These are phyloP conservation scores for Smithornis capensis DNA, from an alignment of 2,113 vertebrate species.

Conservation along the genomic window DNA sequence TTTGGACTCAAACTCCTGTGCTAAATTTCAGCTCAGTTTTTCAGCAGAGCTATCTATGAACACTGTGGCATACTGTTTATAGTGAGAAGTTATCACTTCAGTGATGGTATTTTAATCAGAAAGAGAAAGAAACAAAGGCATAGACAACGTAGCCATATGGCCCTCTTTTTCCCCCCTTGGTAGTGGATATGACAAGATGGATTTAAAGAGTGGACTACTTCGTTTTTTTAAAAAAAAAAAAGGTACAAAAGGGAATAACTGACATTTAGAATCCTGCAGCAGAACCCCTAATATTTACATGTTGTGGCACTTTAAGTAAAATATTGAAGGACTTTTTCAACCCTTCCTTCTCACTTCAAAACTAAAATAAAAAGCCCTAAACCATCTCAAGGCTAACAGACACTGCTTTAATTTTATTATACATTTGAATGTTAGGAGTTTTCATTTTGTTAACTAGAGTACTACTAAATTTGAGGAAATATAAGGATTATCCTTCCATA, in stretches of 20 bases:
- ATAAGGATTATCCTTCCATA: background rate
- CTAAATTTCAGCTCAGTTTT: background rate
- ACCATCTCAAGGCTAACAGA: background rate
- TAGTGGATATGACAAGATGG: constrained; percentile 8
- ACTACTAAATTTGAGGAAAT: background rate
- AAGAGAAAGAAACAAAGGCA: constrained; percentile 10
- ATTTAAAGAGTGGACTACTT: constrained; percentile 40
- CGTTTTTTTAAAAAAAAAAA: background rate
- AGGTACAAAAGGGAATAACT: constrained; percentile 1
- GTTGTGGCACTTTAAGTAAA: constrained; percentile 11
- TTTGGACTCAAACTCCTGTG: background rate
- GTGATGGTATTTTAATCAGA: background rate
- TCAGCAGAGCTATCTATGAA: background rate
- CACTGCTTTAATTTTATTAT: background rate
- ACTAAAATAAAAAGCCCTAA: background rate
- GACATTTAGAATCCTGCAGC: background rate
- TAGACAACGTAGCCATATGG: background rate
- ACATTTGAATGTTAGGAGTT: background rate
- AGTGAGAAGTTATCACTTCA: background rate
- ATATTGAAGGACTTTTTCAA: background rate
- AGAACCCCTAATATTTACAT: background rate
- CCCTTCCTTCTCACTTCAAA: background rate
- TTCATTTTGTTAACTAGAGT: background rate
- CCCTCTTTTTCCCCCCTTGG: background rate
- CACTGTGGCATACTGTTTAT: background rate